Evolutionary conservation across 1,140 invertebrate genomes (phyloP).

Genomic region (Agrypnia vestita): DNA sequence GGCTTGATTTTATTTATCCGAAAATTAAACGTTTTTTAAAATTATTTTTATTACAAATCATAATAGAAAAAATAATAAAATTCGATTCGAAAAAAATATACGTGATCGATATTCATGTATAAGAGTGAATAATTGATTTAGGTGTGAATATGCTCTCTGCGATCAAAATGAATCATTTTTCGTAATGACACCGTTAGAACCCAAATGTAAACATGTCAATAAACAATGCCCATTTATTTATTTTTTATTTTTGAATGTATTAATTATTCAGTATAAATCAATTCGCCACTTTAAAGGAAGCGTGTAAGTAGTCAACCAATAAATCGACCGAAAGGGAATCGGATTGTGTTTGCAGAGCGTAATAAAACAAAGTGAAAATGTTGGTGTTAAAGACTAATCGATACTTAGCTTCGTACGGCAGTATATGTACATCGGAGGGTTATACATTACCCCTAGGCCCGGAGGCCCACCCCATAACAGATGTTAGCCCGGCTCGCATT

Average conservation of each 20-base stretch:
- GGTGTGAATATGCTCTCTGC: too few species aligned
- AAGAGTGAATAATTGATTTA: too few species aligned
- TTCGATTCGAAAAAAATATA: too few species aligned
- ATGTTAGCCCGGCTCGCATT: slow-evolving; percentile 45
- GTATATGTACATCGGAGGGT: slow-evolving; percentile 23
- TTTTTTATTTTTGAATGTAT: not conserved
- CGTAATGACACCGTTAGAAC: too few species aligned
- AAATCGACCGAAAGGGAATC: slow-evolving; percentile 30
- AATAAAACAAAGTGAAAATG: slow-evolving; percentile 47
- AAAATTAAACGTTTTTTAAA: too few species aligned
- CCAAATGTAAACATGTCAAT: too few species aligned
- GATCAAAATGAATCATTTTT: too few species aligned
- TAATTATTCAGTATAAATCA: slow-evolving; percentile 28
- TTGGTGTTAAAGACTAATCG: slow-evolving; percentile 44
- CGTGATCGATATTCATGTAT: too few species aligned
- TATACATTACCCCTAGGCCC: slow-evolving; percentile 39
- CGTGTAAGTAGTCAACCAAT: slow-evolving; percentile 27
- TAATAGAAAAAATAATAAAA: too few species aligned
- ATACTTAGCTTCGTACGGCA: slow-evolving; percentile 32
- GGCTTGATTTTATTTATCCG: too few species aligned
- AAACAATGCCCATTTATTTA: not conserved
- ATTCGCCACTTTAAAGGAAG: slow-evolving; percentile 12
- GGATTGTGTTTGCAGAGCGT: slow-evolving; percentile 41
- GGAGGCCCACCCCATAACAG: slow-evolving; percentile 42
- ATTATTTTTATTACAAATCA: too few species aligned